Base-by-base conservation (phyloP, 2,888 invertebrate species). In the Ophion ventricosus region DNA sequence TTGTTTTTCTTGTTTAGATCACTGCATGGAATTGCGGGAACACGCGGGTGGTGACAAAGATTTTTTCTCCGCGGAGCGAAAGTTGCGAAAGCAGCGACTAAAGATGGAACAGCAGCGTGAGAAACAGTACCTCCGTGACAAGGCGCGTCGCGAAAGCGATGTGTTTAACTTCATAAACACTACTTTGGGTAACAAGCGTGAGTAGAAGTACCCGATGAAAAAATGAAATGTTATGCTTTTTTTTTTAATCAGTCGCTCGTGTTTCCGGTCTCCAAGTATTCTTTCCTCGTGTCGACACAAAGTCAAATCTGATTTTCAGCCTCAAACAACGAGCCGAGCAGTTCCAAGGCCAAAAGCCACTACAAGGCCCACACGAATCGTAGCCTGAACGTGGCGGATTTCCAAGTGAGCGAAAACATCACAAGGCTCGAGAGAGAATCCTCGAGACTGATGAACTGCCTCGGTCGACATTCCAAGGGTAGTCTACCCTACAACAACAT, bases 121-220 rank as follows among this genome's bases (percentile, higher is more conserved):
- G 86, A 95, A 95, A 92, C 95, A 95, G 4, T 96, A 96, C 89
- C 95, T 95, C 87, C 94, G 95, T 35, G 95, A 94, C 87, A 95
- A 94, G 86, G 94, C 95, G 86, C 94, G 94, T 61, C 95, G 96
- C 87, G 94, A 95, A 86, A 94, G 94, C 66, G 95, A 97, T 90
- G 95, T 97, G 1, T 97, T 98, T 90, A 96, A 96, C 91, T 97
- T 97, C 89, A 94, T 98, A 29, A 97, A 97, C 90, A 94, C 94
- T 73, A 95, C 95, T 23, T 92, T 96, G 66, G 94, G 95, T 1
- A 93, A 94, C 87, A 94, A 92, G 85, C 83, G 93, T 93, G 87
- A 87, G 89, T 80, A 64, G 17, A 82, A 20, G 8, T 56, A 1
- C 25, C 57, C 57, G 20, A 20, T 20, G 7, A 63, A 59, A 59